A percentile compares a stretch with the other conserved stretches of the same genome.
These are phyloP conservation scores for Drosophila bunnanda DNA, from an alignment of 2,888 invertebrate genomes.

Conservation along the genomic window DNA sequence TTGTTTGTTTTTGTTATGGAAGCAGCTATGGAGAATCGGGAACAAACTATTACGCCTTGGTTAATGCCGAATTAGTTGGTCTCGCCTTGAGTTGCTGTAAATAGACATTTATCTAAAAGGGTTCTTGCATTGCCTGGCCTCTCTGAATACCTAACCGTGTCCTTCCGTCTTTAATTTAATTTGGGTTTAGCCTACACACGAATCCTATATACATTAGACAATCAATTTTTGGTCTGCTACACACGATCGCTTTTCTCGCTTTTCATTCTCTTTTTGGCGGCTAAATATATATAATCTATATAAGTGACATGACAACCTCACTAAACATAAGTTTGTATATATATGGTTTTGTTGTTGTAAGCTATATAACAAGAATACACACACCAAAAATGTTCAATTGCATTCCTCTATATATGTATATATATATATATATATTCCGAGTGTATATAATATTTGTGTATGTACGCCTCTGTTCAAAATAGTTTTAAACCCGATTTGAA, in stretches of 20 bases:
- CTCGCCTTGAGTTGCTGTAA: constrained; percentile 36
- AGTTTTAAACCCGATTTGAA: constrained; percentile 70
- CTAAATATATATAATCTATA: constrained; percentile 55
- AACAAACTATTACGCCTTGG: constrained; percentile 25
- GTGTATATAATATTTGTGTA: constrained; percentile 47
- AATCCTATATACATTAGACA: constrained; percentile 61
- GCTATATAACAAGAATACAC: constrained; percentile 75
- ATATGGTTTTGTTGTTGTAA: constrained; percentile 41
- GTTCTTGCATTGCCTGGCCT: constrained; percentile 37
- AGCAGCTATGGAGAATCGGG: constrained; percentile 35
- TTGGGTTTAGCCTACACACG: constrained; percentile 26
- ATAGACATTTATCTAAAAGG: constrained; percentile 55
- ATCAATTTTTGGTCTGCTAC: constrained; percentile 63
- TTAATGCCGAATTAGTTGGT: constrained; percentile 50
- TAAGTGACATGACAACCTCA: constrained; percentile 77
- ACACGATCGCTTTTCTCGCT: constrained; percentile 38
- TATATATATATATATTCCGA: constrained; percentile 36
- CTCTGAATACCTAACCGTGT: constrained; percentile 51
- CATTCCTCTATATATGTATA: constrained; percentile 48
- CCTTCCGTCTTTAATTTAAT: constrained; percentile 11
- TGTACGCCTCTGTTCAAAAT: constrained; percentile 63
- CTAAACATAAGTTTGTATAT: constrained; percentile 70
- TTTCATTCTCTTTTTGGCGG: constrained; percentile 9
- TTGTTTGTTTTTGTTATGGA: constrained; percentile 9
- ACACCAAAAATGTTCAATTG: constrained; percentile 58